Evolutionary conservation across 2,888 invertebrate genomes (phyloP).

Genomic region (Hypercompe scribonia): DNA sequence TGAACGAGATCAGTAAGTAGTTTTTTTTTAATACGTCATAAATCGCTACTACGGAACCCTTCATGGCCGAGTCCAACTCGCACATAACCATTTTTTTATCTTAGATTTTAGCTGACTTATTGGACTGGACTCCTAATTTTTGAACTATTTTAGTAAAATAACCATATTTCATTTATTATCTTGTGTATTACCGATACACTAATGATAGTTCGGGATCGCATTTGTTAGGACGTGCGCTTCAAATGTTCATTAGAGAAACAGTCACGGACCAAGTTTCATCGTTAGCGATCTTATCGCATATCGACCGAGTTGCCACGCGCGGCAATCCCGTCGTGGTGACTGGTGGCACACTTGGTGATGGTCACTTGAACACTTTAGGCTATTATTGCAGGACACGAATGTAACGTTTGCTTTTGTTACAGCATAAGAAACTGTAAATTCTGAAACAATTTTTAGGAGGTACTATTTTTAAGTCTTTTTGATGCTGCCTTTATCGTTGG

Average conservation of each 20-base stretch:
- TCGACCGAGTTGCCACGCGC: conserved; percentile 14
- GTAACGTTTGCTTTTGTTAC: not conserved
- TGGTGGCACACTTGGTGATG: conserved; percentile 1
- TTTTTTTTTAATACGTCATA: too few relatives aligned
- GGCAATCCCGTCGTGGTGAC: not conserved
- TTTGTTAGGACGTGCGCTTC: conserved; percentile 25
- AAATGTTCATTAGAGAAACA: conserved; percentile 42
- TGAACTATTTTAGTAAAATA: not conserved
- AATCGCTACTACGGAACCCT: too few relatives aligned
- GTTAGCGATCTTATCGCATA: conserved; percentile 35
- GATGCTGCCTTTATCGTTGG: not conserved
- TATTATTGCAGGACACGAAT: not conserved
- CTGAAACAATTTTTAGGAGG: not conserved
- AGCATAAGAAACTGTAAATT: not conserved
- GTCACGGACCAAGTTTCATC: conserved; percentile 35
- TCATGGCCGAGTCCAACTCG: too few relatives aligned
- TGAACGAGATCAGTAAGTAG: too few relatives aligned
- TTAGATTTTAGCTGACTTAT: too few relatives aligned
- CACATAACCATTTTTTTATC: too few relatives aligned
- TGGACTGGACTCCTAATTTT: not conserved
- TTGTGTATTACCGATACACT: not conserved
- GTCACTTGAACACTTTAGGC: not conserved
- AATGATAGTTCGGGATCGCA: not conserved
- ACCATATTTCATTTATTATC: conserved; percentile 27
- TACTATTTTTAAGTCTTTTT: not conserved